Percentiles rank a stretch among this genome's conserved stretches.
These are phyloP conservation scores for Phoenicopterus ruber DNA, from an alignment of 2,113 vertebrate genomes.

Conservation along the genomic window DNA sequence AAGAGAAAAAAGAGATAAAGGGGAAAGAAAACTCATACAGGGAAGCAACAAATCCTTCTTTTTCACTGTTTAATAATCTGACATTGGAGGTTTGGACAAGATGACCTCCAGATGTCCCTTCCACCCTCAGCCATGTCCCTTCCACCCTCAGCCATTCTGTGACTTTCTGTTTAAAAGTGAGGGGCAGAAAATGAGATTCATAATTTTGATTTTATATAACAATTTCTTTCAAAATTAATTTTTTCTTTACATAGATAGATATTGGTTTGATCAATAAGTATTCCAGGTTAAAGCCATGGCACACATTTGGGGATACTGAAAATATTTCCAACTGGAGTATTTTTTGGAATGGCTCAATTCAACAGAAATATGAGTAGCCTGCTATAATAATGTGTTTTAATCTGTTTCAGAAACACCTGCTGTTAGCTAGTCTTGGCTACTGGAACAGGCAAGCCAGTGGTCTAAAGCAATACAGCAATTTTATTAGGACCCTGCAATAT, in stretches of 20 bases:
- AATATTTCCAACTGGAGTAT: not conserved
- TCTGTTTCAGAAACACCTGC: not conserved
- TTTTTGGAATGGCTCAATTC: not conserved
- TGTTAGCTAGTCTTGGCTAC: not conserved
- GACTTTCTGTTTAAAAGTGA: not conserved
- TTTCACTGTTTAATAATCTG: not conserved
- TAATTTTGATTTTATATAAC: not conserved
- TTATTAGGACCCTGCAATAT: not conserved
- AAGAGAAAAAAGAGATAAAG: not conserved
- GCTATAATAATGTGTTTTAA: not conserved
- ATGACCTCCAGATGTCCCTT: not conserved
- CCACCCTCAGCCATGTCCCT: fast-evolving
- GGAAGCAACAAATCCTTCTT: not conserved
- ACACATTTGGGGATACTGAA: not conserved
- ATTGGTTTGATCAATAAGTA: not conserved
- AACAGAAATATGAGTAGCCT: not conserved
- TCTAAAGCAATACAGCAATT: not conserved
- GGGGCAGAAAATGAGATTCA: not conserved
- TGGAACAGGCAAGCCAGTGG: not conserved
- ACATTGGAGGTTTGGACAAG: not conserved
- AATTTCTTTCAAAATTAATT: not conserved
- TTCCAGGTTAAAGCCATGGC: not conserved
- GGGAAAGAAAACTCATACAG: not conserved
- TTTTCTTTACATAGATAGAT: not conserved
- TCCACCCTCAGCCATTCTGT: not conserved